These are phyloP conservation scores for Melinaea menophilus DNA, from an alignment of 2,888 invertebrate species.

Conservation along the genomic window DNA sequence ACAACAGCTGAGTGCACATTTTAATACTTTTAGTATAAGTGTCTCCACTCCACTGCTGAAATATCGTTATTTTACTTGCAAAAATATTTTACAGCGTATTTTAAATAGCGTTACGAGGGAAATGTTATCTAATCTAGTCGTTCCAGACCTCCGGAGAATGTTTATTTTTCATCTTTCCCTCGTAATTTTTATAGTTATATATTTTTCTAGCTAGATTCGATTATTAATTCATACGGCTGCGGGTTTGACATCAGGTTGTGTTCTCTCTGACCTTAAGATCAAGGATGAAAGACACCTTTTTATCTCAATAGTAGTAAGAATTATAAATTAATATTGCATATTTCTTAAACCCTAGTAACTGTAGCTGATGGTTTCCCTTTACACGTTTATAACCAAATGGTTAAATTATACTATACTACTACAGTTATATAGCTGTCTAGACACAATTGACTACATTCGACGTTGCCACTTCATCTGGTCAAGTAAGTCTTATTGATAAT, in stretches of 20 bases:
- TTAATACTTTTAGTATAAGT: constrained; percentile 4
- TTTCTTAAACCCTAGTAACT: too few relatives aligned
- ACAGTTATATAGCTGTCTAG: too few relatives aligned
- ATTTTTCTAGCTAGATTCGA: constrained; percentile 11
- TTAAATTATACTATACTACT: too few relatives aligned
- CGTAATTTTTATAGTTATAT: constrained; percentile 12
- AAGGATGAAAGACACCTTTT: too few relatives aligned
- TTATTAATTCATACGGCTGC: constrained; percentile 19
- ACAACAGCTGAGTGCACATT: background rate
- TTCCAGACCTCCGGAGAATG: constrained; percentile 9
- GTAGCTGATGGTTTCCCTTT: too few relatives aligned
- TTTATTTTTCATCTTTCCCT: constrained; percentile 11
- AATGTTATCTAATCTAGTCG: constrained; percentile 15
- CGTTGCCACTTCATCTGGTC: too few relatives aligned
- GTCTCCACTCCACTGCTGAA: constrained; percentile 9
- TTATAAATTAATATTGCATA: too few relatives aligned
- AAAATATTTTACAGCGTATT: constrained; percentile 7
- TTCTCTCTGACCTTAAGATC: background rate
- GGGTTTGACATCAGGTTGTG: background rate
- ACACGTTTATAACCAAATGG: too few relatives aligned
- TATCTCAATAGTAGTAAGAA: too few relatives aligned
- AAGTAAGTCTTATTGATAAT: too few relatives aligned
- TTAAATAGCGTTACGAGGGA: constrained; percentile 7
- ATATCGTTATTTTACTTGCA: constrained; percentile 5
- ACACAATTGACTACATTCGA: too few relatives aligned